Evolutionary conservation across 2,113 vertebrate genomes (phyloP).

Genomic region (Oncorhynchus mykiss): DNA sequence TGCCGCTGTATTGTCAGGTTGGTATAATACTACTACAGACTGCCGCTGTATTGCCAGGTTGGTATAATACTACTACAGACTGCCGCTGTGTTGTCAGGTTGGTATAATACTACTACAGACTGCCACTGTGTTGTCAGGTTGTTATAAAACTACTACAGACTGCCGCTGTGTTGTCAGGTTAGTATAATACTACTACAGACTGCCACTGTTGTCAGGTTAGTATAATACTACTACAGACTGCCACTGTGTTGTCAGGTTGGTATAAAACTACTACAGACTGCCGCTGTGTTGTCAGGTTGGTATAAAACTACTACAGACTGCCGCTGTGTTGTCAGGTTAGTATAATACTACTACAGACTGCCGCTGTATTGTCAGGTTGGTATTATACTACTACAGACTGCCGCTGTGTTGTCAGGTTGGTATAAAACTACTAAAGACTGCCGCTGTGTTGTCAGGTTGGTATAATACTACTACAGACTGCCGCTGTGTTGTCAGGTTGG

Average conservation of each 20-base stretch:
- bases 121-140: conserved; percentile 58
- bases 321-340: conserved; percentile 59
- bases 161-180: conserved; percentile 59
- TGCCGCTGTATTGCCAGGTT: conserved; percentile 62
- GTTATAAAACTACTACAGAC: conserved; percentile 5
- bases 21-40: no score
- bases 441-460: conserved; percentile 61
- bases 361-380: conserved; percentile 63
- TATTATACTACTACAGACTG: background rate
- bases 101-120: conserved; percentile 5
- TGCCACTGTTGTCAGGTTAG: conserved; percentile 57
- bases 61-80: conserved; percentile 4
- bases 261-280: background rate
- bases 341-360: no score
- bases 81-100: conserved; percentile 56
- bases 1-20: conserved; percentile 56
- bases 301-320: background rate
- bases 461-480: background rate
- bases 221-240: background rate
- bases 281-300: conserved; percentile 61
- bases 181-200: conserved; percentile 8
- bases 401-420: conserved; percentile 58
- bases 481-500: conserved; percentile 61
- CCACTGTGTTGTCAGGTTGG: conserved; percentile 59
- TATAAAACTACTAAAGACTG: background rate